phyloP scores from a whole-genome alignment of 1,140 invertebrate species.

The Cotesia glomerata region DNA sequence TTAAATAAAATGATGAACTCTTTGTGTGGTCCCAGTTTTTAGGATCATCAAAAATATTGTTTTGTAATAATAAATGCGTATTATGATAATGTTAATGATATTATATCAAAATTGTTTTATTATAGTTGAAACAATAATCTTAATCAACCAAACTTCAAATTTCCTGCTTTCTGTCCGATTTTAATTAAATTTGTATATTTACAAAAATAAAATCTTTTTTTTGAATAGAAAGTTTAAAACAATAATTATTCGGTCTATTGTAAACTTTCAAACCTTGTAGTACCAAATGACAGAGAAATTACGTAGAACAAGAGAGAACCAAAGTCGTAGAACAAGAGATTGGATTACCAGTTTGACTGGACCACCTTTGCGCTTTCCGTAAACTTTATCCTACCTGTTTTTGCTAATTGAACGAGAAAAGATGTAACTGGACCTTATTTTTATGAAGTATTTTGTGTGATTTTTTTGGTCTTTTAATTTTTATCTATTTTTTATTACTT shows the following conservation, averaged over 20 bases:
- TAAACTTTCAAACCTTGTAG: neutral
- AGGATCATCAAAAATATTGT: constrained; percentile 17
- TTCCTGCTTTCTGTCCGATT: too few species aligned
- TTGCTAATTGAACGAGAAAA: constrained; percentile 64
- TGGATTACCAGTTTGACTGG: constrained; percentile 51
- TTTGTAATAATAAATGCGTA: neutral
- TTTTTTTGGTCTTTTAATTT: neutral
- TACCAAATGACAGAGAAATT: neutral
- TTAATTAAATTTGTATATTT: too few species aligned
- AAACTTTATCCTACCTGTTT: constrained; percentile 63
- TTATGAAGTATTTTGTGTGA: constrained; percentile 58
- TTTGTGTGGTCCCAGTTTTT: constrained; percentile 47
- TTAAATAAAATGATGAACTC: constrained; percentile 41
- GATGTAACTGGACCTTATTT: constrained; percentile 63
- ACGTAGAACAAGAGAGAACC: neutral
- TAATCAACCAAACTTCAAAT: too few species aligned
- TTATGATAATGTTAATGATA: neutral
- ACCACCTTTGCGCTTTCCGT: constrained; percentile 57
- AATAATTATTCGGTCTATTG: too few species aligned
- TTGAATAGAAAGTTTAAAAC: too few species aligned
- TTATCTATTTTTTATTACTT: neutral
- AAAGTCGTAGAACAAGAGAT: constrained; percentile 49
- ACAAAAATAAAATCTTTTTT: too few species aligned
- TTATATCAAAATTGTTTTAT: too few species aligned
- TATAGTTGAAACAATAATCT: too few species aligned